Percentiles rank a stretch among this genome's conserved stretches.
Evolutionary conservation across 2,113 vertebrate genomes (phyloP).

Genomic region (Sisor rabdophorus): DNA sequence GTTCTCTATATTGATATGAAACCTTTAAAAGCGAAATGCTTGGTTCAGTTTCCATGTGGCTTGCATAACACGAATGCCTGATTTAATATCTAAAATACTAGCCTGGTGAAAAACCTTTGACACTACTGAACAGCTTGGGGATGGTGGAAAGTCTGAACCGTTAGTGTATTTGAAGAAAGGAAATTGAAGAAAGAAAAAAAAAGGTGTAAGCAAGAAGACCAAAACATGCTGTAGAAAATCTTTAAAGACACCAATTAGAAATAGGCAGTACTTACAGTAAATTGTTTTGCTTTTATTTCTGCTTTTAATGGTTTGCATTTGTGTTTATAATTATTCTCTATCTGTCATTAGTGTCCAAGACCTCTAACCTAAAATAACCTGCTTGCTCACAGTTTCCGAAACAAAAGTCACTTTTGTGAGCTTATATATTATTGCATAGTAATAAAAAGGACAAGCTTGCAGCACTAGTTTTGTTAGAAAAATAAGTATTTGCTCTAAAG

Average conservation of each 20-base stretch:
- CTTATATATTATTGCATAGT: neutral
- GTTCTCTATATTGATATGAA: neutral
- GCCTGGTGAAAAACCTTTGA: neutral
- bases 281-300: neutral
- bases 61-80: neutral
- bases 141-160: neutral
- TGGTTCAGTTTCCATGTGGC: neutral
- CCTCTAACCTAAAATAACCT: neutral
- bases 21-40: neutral
- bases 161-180: conserved; percentile 7
- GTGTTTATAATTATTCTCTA: neutral
- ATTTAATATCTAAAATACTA: neutral
- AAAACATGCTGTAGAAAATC: conserved; percentile 2
- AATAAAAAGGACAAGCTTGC: conserved; percentile 11
- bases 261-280: neutral
- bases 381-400: neutral
- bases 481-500: neutral
- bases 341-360: neutral
- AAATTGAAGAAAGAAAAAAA: conserved; percentile 10
- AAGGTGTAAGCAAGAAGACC: conserved; percentile 1
- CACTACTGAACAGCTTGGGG: neutral
- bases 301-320: conserved; percentile 4
- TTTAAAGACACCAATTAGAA: neutral
- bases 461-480: neutral
- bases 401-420: neutral